A percentile compares a stretch with the other conserved stretches of the same genome.
Conservation (phyloP, 2,113 vertebrate genomes). For the Phrynosoma platyrhinos region DNA sequence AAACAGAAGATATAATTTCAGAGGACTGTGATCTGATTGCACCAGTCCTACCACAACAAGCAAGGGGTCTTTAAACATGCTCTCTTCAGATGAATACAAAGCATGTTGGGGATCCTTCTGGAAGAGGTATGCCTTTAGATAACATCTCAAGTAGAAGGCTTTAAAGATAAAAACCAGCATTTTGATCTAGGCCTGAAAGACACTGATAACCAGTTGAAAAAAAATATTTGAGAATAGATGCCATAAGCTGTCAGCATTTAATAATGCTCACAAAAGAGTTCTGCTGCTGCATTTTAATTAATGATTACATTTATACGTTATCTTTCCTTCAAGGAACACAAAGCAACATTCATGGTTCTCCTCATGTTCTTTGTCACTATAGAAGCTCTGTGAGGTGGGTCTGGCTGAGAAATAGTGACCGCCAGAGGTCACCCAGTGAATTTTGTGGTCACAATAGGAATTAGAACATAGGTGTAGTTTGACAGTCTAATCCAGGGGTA, state of each 20-base stretch:
- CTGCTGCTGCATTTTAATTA: neutral
- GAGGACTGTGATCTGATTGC: neutral
- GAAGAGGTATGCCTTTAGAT: neutral
- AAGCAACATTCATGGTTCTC: neutral
- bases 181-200: neutral
- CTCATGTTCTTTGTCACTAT: neutral
- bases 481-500: too few relatives aligned
- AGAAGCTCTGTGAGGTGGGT: neutral
- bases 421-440: neutral
- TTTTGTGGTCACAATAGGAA: neutral
- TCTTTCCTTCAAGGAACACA: neutral
- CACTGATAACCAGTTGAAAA: neutral
- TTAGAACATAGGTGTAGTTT: neutral
- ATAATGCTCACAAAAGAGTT: neutral
- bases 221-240: neutral
- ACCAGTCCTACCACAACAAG: neutral
- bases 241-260: neutral
- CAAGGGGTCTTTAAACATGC: neutral
- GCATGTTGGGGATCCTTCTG: neutral
- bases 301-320: neutral
- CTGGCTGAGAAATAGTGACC: too few relatives aligned
- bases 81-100: neutral
- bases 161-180: neutral
- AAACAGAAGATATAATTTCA: neutral
- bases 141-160: neutral